Evolutionary conservation across 2,113 vertebrate species (phyloP).

Genomic region (Ascaphus truei): DNA sequence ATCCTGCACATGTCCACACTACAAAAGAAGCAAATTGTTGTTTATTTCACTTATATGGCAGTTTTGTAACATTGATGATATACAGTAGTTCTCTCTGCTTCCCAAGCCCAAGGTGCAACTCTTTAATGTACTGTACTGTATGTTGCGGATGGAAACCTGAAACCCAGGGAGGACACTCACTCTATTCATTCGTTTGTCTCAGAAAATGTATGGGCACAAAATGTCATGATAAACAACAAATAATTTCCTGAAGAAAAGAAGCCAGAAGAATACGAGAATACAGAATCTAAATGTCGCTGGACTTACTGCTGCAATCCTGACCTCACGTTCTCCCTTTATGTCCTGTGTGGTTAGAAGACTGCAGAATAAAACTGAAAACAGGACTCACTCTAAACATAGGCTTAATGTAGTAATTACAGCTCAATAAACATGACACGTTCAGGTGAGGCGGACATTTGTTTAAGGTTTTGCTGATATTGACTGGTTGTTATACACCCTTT

Average conservation of each 20-base stretch:
- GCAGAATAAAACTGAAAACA: too few relatives aligned
- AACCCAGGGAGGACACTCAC: background rate
- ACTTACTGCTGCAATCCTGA: background rate
- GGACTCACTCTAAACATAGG: too few relatives aligned
- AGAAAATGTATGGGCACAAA: background rate
- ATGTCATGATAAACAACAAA: background rate
- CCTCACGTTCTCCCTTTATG: too few relatives aligned
- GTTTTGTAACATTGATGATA: conserved; percentile 1
- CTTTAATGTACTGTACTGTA: background rate
- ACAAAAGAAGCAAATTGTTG: background rate
- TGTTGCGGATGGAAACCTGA: background rate
- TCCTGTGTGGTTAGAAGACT: too few relatives aligned
- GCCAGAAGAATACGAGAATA: background rate
- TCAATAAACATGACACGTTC: too few relatives aligned
- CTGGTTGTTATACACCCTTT: too few relatives aligned
- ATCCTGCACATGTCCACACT: too few relatives aligned
- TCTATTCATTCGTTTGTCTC: background rate
- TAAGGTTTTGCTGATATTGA: too few relatives aligned
- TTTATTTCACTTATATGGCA: background rate
- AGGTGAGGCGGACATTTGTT: too few relatives aligned
- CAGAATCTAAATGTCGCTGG: background rate
- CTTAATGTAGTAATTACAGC: too few relatives aligned
- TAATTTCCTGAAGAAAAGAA: background rate
- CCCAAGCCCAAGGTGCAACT: background rate
- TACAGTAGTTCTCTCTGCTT: background rate